Evolutionary conservation across 2,888 invertebrate species (phyloP), one percentile per base, ranked within the genome.

Genomic region (Diplolepis rosae): DNA sequence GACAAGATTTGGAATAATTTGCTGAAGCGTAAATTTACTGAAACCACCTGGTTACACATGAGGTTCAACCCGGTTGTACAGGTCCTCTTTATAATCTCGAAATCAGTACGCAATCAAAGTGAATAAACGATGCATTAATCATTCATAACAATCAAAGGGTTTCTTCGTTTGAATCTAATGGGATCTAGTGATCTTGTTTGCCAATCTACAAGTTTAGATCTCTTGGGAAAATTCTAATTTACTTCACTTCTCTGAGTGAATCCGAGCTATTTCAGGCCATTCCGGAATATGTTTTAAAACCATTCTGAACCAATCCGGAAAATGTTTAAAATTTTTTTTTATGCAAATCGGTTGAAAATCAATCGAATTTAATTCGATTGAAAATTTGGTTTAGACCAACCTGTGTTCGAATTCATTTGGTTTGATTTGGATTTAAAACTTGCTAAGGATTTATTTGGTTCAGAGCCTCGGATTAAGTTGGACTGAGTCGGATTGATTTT

Each of bases 91-190:
- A 32, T 66, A 32, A 66, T 66, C 68, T 67, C 30, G n/a, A 30
- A 61, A 61, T 61, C 61, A 61, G 24, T 24, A 13, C 61, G 45
- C 45, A 18, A 61, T 61, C 35, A 35, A 24, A 39, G 35, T 39
- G 22, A 24, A 61, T 61, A 39, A 61, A 35, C 24, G 61, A 24
- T 39, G 51, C 51, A 52, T 28, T 27, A 4, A 51, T 52, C 35
- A 5, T 56, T 22, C 72, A 79, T 75, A 74, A 51, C 56, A 70
- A 70, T 73, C 76, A 75, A 80, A 76, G 77, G 80, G 73, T 71
- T 78, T 81, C 69, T 72, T 74, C 77, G 76, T 77, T 74, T 75
- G 76, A 76, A 68, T 74, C 69, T 78, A 80, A 81, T 81, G 75
- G 75, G 24, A 39, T 35, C 39, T 13, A 39, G 22, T 35, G n/a